Conservation (phyloP, 2,888 invertebrate species). For the Hypercompe scribonia region DNA sequence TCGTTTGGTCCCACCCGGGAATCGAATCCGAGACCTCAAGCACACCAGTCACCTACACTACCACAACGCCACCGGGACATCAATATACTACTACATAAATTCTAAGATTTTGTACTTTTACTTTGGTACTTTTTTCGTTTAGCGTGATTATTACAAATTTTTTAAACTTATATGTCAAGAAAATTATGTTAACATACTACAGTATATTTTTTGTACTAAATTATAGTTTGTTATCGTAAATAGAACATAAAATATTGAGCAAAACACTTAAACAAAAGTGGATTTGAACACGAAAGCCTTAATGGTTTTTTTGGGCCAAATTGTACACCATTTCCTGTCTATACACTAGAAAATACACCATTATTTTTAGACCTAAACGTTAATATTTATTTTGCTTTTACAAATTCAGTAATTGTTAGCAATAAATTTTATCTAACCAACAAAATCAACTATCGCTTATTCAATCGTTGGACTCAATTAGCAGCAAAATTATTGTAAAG, state of each 20-base stretch:
- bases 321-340: conserved; percentile 9
- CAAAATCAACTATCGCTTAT: neutral
- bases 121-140: too few relatives aligned
- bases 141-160: too few relatives aligned
- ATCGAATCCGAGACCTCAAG: too few relatives aligned
- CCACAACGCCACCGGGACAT: too few relatives aligned
- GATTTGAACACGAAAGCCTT: neutral
- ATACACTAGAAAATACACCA: neutral
- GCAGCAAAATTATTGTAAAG: neutral
- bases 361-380: neutral
- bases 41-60: too few relatives aligned
- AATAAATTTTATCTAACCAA: conserved; percentile 1
- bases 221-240: neutral
- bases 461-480: conserved; percentile 1
- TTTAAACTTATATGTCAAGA: too few relatives aligned
- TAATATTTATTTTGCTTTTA: neutral
- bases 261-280: neutral
- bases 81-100: too few relatives aligned
- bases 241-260: neutral
- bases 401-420: neutral
- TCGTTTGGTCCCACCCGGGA: too few relatives aligned
- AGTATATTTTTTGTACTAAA: neutral
- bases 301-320: neutral
- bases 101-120: too few relatives aligned
- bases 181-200: too few relatives aligned